Base-by-base conservation (phyloP, 2,113 vertebrate genomes). In the Chaenocephalus aceratus region DNA sequence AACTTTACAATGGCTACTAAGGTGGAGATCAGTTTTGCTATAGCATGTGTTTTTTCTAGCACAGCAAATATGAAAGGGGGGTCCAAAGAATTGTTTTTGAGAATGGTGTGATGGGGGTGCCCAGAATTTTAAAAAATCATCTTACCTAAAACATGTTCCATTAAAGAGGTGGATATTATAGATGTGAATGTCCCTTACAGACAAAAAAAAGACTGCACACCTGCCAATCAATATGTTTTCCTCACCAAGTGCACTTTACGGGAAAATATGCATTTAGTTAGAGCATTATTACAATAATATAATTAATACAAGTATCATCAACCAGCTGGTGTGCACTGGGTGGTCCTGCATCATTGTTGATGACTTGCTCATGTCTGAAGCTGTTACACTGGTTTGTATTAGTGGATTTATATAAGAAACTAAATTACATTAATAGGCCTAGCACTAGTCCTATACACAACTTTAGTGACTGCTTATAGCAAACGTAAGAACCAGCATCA, bases 21-120 rank as follows among this genome's bases (percentile, higher is more conserved):
- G 23, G 62, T 64, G 62, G 26, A 9, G 10, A 62, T 45, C 21
- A 23, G 16, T 15, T 51, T 41, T 14, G 3, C 36, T 56, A n/a
- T 23, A 73, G 61, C 58, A 21, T 48, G 1, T 62, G 23, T 80
- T 63, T 69, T 67, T 51, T 51, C 10, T 10, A 65, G 23, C 36
- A 53, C 23, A 61, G 6, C 1, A 4, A 9, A 18, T 61, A n/a
- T 21, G 4, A 60, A 14, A 30, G 21, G 1, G 34, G 9, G 23
- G 16, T 26, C 34, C 13, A 26, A 30, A 56, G 41, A 48, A 15
- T 7, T 68, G 11, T 48, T 7, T 48, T 16, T 63, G 4, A 41
- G 21, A 62, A 34, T 10, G 26, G 2, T 62, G 18, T 23, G 30
- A 44, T 12, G 1, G 71, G 30, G 48, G 8, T 5, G 34, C 1